Conservation (phyloP, 1,140 invertebrate species). For the Macrocentrus cingulum region DNA sequence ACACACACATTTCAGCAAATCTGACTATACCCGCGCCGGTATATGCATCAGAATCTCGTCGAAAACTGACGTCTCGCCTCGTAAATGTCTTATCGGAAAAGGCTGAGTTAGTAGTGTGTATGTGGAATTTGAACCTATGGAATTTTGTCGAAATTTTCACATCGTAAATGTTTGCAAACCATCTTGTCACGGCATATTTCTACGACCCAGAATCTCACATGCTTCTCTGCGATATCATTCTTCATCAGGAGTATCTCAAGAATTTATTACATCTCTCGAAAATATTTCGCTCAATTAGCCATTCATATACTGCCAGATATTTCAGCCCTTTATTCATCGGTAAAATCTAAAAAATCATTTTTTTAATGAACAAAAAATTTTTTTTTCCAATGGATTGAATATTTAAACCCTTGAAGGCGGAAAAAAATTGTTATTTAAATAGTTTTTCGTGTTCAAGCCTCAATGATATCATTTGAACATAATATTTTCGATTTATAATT, state of each 20-base stretch:
- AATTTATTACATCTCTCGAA: constrained; percentile 8
- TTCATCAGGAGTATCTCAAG: neutral
- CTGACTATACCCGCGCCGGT: neutral
- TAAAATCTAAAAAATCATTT: too few species aligned
- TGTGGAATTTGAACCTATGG: constrained; percentile 4
- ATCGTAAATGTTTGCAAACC: constrained; percentile 2
- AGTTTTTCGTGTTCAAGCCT: too few species aligned
- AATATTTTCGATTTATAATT: too few species aligned
- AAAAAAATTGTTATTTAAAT: too few species aligned
- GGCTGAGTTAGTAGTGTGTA: too few species aligned
- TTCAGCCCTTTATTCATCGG: too few species aligned
- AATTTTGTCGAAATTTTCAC: neutral
- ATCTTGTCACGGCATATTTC: neutral
- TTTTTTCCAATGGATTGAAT: too few species aligned
- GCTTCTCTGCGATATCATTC: neutral
- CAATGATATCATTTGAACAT: too few species aligned
- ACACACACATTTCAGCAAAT: neutral
- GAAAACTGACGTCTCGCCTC: neutral
- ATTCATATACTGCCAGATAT: too few species aligned
- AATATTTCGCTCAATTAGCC: constrained; percentile 3
- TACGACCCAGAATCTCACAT: neutral
- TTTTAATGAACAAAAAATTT: too few species aligned
- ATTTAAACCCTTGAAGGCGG: too few species aligned
- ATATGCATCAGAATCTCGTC: neutral
- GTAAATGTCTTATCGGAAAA: constrained; percentile 10